A percentile compares a stretch with the other conserved stretches of the same genome.
These are phyloP conservation scores for Halictus ligatus DNA, from an alignment of 2,888 invertebrate genomes.

Conservation along the genomic window DNA sequence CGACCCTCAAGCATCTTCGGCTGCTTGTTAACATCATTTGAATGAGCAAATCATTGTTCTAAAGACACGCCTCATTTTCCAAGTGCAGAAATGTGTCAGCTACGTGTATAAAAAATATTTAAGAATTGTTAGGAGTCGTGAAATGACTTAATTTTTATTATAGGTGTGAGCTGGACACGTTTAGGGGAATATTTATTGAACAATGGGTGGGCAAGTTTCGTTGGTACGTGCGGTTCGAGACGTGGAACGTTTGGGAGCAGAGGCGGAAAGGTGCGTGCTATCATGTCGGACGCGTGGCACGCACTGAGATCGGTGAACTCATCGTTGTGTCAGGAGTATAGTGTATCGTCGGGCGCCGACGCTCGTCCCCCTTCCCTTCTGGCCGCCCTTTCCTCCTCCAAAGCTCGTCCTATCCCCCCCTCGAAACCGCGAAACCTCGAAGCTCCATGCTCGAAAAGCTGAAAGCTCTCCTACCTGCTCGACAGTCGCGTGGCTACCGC, in stretches of 20 bases:
- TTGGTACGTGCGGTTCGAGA: background rate
- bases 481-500: constrained; percentile 82
- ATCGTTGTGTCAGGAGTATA: constrained; percentile 73
- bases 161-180: background rate
- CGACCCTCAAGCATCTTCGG: too few relatives aligned
- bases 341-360: constrained; percentile 82
- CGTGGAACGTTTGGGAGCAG: background rate
- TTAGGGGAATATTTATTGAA: background rate
- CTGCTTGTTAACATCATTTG: background rate
- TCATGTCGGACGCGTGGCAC: constrained; percentile 79
- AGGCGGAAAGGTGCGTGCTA: constrained; percentile 66
- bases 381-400: constrained; percentile 65
- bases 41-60: background rate
- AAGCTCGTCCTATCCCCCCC: constrained; percentile 65
- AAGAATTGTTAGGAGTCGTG: background rate
- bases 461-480: constrained; percentile 75
- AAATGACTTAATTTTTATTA: background rate
- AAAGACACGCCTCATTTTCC: background rate
- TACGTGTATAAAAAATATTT: background rate
- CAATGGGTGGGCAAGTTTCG: background rate
- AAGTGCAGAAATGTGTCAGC: background rate
- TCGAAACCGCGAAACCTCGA: constrained; percentile 78
- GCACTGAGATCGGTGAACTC: constrained; percentile 77
- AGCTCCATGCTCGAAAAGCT: constrained; percentile 76
- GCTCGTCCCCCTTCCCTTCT: constrained; percentile 73